Evolutionary conservation across 2,888 invertebrate species (phyloP).

Genomic region (Pasiphila rectangulata): DNA sequence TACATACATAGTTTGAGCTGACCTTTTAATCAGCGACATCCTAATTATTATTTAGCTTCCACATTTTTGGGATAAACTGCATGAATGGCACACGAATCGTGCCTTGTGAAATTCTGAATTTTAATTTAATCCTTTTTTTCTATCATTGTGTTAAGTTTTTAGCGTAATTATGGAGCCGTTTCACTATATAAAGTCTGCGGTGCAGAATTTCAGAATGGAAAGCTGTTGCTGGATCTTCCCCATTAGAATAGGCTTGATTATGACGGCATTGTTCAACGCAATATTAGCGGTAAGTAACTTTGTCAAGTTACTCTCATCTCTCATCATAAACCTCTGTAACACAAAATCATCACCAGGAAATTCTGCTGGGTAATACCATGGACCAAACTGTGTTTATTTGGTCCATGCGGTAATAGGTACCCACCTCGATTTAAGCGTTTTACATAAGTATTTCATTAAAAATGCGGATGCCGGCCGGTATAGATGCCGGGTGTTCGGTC

Average conservation of each 20-base stretch:
- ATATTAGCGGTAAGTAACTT: slow-evolving; percentile 49
- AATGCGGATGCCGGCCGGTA: too few species aligned
- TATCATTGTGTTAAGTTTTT: background rate
- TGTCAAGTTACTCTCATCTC: too few species aligned
- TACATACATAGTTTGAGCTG: slow-evolving; percentile 38
- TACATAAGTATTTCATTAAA: too few species aligned
- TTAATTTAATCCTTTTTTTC: background rate
- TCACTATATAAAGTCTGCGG: slow-evolving; percentile 42
- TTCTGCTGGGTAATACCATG: too few species aligned
- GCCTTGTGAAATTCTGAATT: background rate
- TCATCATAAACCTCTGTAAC: too few species aligned
- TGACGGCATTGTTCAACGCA: slow-evolving; percentile 54
- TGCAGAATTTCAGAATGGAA: slow-evolving; percentile 53
- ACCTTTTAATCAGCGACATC: slow-evolving; percentile 59
- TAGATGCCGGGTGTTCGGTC: too few species aligned
- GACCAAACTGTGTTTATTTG: too few species aligned
- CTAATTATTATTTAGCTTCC: slow-evolving; percentile 54
- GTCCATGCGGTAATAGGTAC: too few species aligned
- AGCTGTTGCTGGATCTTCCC: slow-evolving; percentile 57
- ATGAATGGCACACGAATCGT: slow-evolving; percentile 19
- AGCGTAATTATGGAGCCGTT: slow-evolving; percentile 33
- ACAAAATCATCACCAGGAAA: too few species aligned
- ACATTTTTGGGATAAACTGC: slow-evolving; percentile 26
- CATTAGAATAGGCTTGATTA: slow-evolving; percentile 50
- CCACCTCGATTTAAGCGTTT: too few species aligned